Evolutionary conservation across 2,888 invertebrate genomes (phyloP), one percentile per base, ranked within the genome.

Genomic region (Venustoraphidia nigricollis): DNA sequence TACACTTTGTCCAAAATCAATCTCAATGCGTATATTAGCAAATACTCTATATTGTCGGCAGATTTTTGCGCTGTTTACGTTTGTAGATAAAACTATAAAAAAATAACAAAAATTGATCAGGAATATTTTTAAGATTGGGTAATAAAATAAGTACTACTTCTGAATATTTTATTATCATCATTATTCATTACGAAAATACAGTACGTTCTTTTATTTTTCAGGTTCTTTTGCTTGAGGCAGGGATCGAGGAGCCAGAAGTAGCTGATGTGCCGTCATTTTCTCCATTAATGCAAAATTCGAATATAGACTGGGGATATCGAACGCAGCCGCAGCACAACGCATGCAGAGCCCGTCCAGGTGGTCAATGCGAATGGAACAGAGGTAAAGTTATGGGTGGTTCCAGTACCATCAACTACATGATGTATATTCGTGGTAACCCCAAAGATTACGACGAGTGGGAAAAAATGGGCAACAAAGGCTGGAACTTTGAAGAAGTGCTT

Each of bases 241-340:
- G 80, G 1, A 70, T 70, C 5, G 81, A 82, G 58, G 80, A 81
- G 59, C 81, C 81, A 0, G 71, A 77, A 37, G 71, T 77, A 0
- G 76, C 80, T 1, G 78, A 76, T 40, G 76, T 82, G 0, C 83
- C 83, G 8, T 70, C 77, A 0, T 72, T 83, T 10, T 76, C 81
- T 0, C 73, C 79, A 9, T 66, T 66, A 8, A 62, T 81, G 2
- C 76, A 71, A 47, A 61, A 70, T 2, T 79, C 79, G 17, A 77
- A 70, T 57, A 75, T 83, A 35, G 83, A 84, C 60, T 85, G 84
- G 83, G 70, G 69, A 55, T 84, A 81, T 61, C 65, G 73, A 45
- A 82, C 83, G 0, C 79, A 79, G 57, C 79, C 79, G 1, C 75
- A 79, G 50, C 69, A 75, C 51, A 59, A 72, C 53, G 72, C 75